phyloP scores from a whole-genome alignment of 2,797 vertebrate genomes.

The Anas flavirostris region DNA sequence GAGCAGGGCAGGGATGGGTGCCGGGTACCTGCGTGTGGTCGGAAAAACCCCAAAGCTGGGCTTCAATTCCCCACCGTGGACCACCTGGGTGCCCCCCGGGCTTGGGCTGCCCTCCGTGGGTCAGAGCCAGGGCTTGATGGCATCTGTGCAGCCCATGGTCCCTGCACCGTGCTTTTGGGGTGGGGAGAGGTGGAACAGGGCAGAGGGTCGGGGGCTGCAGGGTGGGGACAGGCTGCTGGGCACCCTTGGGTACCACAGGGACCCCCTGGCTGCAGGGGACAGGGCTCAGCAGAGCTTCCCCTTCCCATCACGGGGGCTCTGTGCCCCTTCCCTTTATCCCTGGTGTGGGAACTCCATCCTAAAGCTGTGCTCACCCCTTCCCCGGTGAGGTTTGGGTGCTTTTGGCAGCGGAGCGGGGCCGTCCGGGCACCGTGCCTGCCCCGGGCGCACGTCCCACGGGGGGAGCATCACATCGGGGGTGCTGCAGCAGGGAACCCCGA shows the following conservation, averaged over 20 bases:
- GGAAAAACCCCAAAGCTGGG: too few relatives aligned
- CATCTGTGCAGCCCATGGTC: neutral
- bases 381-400: too few relatives aligned
- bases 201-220: rapidly evolving
- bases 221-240: neutral
- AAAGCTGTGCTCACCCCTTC: neutral
- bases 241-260: rapidly evolving
- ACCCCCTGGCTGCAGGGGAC: neutral
- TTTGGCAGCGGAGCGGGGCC: neutral
- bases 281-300: neutral
- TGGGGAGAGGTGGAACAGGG: neutral
- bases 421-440: neutral
- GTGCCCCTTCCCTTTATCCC: too few relatives aligned
- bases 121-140: neutral
- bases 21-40: too few relatives aligned
- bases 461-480: rapidly evolving
- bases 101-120: neutral
- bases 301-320: neutral
- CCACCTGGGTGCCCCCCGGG: rapidly evolving
- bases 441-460: neutral
- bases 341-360: too few relatives aligned
- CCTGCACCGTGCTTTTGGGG: neutral
- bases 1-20: too few relatives aligned
- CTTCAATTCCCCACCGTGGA: rapidly evolving
- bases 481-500: neutral